Evolutionary conservation across 2,797 vertebrate genomes (phyloP).

Genomic region (Otus scops): DNA sequence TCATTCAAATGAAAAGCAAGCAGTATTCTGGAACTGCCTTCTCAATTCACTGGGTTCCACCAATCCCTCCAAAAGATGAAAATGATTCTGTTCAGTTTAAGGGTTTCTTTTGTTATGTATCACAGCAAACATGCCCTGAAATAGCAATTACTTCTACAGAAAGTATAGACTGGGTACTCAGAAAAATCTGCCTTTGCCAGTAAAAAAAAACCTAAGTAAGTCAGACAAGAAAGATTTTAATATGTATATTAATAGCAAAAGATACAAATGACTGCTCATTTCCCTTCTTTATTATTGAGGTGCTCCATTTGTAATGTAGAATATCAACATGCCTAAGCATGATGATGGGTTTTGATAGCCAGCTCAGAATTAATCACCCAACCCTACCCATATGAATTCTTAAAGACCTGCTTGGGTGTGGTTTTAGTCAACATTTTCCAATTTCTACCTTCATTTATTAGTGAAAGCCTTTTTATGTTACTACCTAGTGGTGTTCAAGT

Average conservation of each 20-base stretch:
- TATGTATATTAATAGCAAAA: neutral
- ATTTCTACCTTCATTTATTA: slow-evolving; percentile 14
- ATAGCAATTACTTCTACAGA: neutral
- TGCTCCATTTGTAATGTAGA: slow-evolving; percentile 11
- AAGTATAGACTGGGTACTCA: neutral
- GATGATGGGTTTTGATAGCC: slow-evolving; percentile 44
- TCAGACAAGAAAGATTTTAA: neutral
- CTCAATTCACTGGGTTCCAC: neutral
- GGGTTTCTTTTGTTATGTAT: neutral
- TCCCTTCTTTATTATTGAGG: neutral
- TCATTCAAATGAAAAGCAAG: neutral
- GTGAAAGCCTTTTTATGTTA: neutral
- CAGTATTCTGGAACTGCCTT: neutral
- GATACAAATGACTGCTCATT: neutral
- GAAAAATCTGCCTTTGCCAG: neutral
- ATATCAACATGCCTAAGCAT: slow-evolving; percentile 37
- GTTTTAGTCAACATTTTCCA: slow-evolving; percentile 11
- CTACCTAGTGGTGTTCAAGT: neutral
- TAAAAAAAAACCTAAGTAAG: neutral
- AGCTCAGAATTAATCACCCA: slow-evolving; percentile 52
- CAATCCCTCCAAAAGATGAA: neutral
- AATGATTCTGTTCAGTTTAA: neutral
- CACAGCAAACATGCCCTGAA: neutral
- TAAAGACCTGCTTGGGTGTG: slow-evolving; percentile 38
- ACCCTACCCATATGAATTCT: slow-evolving; percentile 40